A percentile compares a stretch with the other conserved stretches of the same genome.
Conservation (phyloP, 2,113 vertebrate species). For the Pelecanus crispus region DNA sequence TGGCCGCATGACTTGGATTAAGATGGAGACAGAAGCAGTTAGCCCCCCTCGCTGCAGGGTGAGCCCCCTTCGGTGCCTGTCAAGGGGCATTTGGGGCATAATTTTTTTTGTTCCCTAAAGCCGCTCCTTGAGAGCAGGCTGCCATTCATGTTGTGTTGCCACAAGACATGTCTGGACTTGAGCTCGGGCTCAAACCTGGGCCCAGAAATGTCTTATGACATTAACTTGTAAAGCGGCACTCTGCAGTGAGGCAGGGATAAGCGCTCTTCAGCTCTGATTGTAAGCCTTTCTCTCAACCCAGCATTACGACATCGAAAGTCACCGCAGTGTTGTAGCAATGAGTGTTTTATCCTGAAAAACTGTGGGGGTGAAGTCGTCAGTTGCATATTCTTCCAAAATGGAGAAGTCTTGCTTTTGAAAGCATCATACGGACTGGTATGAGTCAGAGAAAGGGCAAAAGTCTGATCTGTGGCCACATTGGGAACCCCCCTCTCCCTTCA, state of each 20-base stretch:
- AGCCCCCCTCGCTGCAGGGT: accelerated
- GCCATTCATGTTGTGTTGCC: not conserved
- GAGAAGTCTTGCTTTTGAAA: not conserved
- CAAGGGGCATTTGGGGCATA: not conserved
- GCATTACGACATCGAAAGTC: not conserved
- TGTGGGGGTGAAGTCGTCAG: not conserved
- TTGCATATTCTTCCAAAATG: not conserved
- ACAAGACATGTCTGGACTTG: not conserved
- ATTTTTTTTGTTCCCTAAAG: not conserved
- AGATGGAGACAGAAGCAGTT: not conserved
- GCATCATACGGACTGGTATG: not conserved
- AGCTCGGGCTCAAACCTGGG: not conserved
- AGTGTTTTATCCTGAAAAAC: not conserved
- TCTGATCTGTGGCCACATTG: not conserved
- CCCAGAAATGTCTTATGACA: not conserved
- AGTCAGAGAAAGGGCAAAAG: conserved; percentile 30
- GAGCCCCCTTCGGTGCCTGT: not conserved
- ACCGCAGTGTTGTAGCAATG: not conserved
- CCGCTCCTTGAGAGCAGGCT: not conserved
- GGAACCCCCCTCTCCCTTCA: not conserved
- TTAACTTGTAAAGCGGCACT: not conserved
- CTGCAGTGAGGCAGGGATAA: not conserved
- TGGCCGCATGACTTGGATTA: accelerated
- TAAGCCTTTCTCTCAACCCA: not conserved
- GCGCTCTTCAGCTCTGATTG: not conserved